These are phyloP conservation scores for Catostomus latipinnis DNA, from an alignment of 2,797 vertebrate species.

Conservation along the genomic window DNA sequence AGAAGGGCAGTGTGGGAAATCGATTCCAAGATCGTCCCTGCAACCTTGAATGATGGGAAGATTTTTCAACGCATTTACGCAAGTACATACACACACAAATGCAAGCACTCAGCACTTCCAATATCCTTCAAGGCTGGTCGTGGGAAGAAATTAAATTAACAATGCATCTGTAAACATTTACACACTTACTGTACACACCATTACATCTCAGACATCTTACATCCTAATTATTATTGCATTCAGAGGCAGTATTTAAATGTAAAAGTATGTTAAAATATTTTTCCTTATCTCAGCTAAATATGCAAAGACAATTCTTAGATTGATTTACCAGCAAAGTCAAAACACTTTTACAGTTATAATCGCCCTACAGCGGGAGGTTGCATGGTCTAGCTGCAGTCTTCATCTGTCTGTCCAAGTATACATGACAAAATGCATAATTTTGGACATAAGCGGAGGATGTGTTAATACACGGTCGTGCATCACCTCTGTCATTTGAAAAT, in stretches of 20 bases:
- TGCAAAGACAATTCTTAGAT: too few species aligned
- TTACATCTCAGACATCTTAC: conserved; percentile 3
- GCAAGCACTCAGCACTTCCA: background rate
- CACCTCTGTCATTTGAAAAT: too few species aligned
- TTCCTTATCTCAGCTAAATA: too few species aligned
- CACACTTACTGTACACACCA: background rate
- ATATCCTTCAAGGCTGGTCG: background rate
- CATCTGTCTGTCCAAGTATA: too few species aligned
- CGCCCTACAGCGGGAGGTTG: too few species aligned
- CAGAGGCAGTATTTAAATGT: conserved; percentile 9
- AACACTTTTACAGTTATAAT: too few species aligned
- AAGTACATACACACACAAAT: background rate
- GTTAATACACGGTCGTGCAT: too few species aligned
- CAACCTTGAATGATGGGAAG: background rate
- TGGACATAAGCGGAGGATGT: too few species aligned
- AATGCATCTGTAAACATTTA: background rate
- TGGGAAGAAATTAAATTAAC: background rate
- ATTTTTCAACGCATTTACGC: background rate
- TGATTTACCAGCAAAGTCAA: too few species aligned
- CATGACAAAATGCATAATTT: too few species aligned
- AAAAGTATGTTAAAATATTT: too few species aligned
- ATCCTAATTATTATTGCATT: conserved; percentile 40
- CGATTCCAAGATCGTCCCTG: conserved; percentile 4
- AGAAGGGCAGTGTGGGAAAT: background rate
- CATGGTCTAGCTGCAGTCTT: too few species aligned